Evolutionary conservation across 1,140 invertebrate species (phyloP).

Genomic region (Mylabris phalerata): DNA sequence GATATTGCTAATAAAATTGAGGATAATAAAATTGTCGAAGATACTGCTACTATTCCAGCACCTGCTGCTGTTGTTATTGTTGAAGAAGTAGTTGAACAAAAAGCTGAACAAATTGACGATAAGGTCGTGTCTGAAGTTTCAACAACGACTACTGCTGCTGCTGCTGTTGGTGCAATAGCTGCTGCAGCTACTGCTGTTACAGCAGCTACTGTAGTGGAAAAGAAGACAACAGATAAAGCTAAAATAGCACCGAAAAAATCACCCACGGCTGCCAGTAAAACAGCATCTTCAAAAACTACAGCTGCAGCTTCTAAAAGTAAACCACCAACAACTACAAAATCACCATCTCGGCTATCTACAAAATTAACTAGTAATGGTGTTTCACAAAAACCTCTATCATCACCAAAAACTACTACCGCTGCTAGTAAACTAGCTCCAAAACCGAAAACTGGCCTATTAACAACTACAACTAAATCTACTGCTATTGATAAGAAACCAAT

Average conservation of each 20-base stretch:
- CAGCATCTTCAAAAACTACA: not conserved
- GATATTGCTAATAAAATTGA: constrained; percentile 5
- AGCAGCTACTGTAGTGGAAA: constrained; percentile 16
- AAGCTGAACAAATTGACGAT: constrained; percentile 10
- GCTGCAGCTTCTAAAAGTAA: not conserved
- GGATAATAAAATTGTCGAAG: constrained; percentile 17
- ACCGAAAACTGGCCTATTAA: constrained; percentile 18
- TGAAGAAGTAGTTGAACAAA: not conserved
- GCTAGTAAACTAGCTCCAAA: constrained; percentile 29
- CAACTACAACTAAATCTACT: constrained; percentile 28
- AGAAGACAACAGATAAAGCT: constrained; percentile 23
- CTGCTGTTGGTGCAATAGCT: constrained; percentile 28
- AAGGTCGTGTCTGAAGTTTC: constrained; percentile 7
- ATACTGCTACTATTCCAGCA: not conserved
- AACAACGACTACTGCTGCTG: not conserved
- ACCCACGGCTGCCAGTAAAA: constrained; percentile 15
- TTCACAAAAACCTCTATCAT: constrained; percentile 22
- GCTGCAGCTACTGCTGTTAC: constrained; percentile 30
- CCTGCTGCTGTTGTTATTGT: no score
- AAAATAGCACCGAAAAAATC: constrained; percentile 26
- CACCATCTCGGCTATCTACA: no score
- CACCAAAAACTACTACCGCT: constrained; percentile 28
- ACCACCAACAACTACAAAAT: constrained; percentile 16
- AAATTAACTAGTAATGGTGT: no score
- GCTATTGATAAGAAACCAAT: constrained; percentile 27